Evolutionary conservation across 2,888 invertebrate genomes (phyloP).

Genomic region (Yponomeuta malinellus): DNA sequence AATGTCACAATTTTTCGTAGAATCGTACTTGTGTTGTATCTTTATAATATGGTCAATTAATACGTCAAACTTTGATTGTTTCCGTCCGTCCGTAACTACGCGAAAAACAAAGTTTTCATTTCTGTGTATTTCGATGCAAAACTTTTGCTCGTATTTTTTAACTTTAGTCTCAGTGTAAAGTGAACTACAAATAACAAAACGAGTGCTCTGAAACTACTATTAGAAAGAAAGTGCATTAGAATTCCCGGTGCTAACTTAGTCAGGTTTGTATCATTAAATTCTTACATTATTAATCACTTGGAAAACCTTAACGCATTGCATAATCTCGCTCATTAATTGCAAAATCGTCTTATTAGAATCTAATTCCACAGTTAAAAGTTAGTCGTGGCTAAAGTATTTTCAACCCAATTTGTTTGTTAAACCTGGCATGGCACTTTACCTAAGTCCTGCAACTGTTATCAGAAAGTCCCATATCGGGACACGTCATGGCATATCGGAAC

Average conservation of each 20-base stretch:
- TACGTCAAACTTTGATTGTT: background rate
- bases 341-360: background rate
- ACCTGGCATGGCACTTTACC: too few relatives aligned
- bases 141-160: background rate
- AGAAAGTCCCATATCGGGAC: too few relatives aligned
- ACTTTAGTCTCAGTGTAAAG: background rate
- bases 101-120: background rate
- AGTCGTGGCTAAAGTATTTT: background rate
- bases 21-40: background rate
- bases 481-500: too few relatives aligned
- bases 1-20: too few relatives aligned
- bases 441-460: too few relatives aligned
- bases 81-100: background rate
- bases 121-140: background rate
- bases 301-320: background rate
- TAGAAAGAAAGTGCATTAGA: background rate
- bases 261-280: background rate
- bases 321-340: background rate
- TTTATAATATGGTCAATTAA: background rate
- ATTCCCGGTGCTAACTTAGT: background rate
- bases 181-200: background rate
- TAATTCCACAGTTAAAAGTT: background rate
- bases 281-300: background rate
- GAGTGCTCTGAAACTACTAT: background rate
- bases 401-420: background rate